phyloP scores from a whole-genome alignment of 1,140 invertebrate species.

The Pygmarrhopalites habei region DNA sequence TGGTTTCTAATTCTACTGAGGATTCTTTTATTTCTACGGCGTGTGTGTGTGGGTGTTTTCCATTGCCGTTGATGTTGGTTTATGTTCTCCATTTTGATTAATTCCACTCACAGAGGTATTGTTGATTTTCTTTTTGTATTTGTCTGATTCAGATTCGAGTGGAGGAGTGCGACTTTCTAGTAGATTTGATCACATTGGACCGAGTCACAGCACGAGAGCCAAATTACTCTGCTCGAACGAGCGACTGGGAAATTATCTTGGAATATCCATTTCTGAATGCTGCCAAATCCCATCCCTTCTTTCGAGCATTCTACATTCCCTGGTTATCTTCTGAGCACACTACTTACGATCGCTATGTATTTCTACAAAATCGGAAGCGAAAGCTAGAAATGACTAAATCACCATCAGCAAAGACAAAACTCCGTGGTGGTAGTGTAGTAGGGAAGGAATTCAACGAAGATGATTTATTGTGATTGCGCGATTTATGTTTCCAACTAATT shows the following conservation, averaged over 20 bases:
- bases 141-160: constrained; percentile 57
- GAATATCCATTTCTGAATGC: constrained; percentile 70
- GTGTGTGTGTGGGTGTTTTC: too few species aligned
- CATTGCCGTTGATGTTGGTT: too few species aligned
- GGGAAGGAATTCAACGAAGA: constrained; percentile 30
- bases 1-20: too few species aligned
- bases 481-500: too few species aligned
- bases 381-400: constrained; percentile 12
- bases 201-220: constrained; percentile 65
- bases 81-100: too few species aligned
- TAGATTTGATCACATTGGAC: constrained; percentile 71
- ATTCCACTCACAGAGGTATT: too few species aligned
- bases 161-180: constrained; percentile 69
- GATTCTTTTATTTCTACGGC: too few species aligned
- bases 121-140: too few species aligned
- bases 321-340: constrained; percentile 64
- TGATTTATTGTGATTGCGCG: constrained; percentile 13
- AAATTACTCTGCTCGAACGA: constrained; percentile 63
- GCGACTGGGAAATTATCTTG: constrained; percentile 67
- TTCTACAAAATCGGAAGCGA: constrained; percentile 58
- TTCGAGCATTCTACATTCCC: constrained; percentile 83
- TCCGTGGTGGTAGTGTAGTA: not conserved
- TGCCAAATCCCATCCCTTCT: constrained; percentile 63
- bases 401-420: not conserved
- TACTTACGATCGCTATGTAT: constrained; percentile 69